Evolutionary conservation across 2,797 vertebrate species (phyloP).

Genomic region (Pipistrellus kuhlii): DNA sequence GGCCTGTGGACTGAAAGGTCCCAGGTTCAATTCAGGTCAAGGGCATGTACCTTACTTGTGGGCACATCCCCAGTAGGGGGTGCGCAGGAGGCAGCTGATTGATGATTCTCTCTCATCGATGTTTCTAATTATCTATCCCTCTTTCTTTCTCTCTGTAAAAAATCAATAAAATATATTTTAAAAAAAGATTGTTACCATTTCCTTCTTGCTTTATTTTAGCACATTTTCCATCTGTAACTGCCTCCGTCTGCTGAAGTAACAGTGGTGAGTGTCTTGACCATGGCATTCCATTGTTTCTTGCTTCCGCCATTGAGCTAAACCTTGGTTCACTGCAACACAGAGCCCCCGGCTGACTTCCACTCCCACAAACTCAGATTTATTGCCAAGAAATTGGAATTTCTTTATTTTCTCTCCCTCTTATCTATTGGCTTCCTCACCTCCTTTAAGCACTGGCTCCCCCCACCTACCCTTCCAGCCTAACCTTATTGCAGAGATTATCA

Average conservation of each 20-base stretch:
- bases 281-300: neutral
- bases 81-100: too few relatives aligned
- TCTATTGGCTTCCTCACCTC: neutral
- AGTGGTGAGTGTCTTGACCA: neutral
- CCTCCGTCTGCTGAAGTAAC: neutral
- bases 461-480: neutral
- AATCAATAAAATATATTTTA: too few relatives aligned
- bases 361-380: neutral
- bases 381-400: neutral
- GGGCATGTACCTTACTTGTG: too few relatives aligned
- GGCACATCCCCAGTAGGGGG: too few relatives aligned
- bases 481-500: constrained; percentile 56
- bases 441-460: neutral
- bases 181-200: neutral
- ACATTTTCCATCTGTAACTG: neutral
- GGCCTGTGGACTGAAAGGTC: too few relatives aligned
- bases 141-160: too few relatives aligned
- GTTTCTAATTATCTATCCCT: too few relatives aligned
- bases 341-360: neutral
- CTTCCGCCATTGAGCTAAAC: neutral
- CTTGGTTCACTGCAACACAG: neutral
- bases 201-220: constrained; percentile 13
- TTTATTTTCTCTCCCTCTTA: neutral
- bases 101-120: too few relatives aligned
- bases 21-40: too few relatives aligned